Evolutionary conservation across 2,113 vertebrate genomes (phyloP).

Genomic region (Colius striatus): DNA sequence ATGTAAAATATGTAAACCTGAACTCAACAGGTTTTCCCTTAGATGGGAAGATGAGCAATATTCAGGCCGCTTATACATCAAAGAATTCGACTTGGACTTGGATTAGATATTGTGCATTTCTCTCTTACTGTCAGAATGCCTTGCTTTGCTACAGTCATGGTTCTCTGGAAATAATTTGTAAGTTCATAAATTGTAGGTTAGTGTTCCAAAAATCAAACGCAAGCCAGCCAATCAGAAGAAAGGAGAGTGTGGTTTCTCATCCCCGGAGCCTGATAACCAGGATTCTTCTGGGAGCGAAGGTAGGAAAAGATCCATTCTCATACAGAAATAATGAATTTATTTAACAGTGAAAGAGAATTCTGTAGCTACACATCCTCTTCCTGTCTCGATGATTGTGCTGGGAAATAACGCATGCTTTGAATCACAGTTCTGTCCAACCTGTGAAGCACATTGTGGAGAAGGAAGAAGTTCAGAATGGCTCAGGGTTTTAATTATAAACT

Average conservation of each 20-base stretch:
- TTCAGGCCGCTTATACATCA: background rate
- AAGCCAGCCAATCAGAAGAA: slow-evolving; percentile 87
- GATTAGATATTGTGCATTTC: background rate
- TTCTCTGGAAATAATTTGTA: background rate
- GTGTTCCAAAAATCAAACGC: slow-evolving; percentile 91
- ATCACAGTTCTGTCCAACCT: background rate
- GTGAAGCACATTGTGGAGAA: background rate
- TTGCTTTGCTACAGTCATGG: background rate
- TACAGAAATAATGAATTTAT: background rate
- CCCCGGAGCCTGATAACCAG: slow-evolving; percentile 92
- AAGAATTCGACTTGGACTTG: background rate
- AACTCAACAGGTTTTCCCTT: background rate
- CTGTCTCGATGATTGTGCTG: background rate
- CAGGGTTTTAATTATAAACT: background rate
- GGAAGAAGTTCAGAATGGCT: background rate
- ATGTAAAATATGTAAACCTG: background rate
- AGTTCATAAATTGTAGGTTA: slow-evolving; percentile 82
- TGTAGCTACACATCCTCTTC: background rate
- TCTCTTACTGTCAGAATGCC: background rate
- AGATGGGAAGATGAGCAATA: background rate
- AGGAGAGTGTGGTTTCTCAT: slow-evolving; percentile 91
- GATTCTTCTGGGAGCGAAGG: slow-evolving; percentile 97
- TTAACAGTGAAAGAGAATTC: background rate
- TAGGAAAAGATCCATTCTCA: slow-evolving; percentile 53
- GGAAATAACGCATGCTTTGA: background rate